Evolutionary conservation across 2,113 vertebrate genomes (phyloP), one percentile per base, ranked within the genome.

Genomic region (Rafetus swinhoei): DNA sequence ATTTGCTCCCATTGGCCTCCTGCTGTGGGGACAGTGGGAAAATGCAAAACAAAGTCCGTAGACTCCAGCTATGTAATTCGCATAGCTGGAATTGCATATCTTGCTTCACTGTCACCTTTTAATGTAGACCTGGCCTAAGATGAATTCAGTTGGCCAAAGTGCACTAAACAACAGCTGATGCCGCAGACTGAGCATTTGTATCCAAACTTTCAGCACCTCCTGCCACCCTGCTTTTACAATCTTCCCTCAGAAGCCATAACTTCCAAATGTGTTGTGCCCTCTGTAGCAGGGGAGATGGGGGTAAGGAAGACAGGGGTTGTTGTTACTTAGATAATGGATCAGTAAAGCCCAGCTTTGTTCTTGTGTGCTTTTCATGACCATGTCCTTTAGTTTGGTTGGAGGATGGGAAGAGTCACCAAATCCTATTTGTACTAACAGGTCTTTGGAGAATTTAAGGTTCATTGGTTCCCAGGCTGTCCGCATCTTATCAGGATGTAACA

Each of bases 121-220:
- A 45, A 45, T 45, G 45, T 45, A 45, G 45, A 45, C 45, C 45
- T 45, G 45, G 45, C 45, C 45, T 45, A 45, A 45, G 45, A 55
- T 91, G 21, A 55, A 80, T 93, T 96, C 82, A 90, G 1, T 87
- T 76, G 86, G 59, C 86, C 45, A 39, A 86, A 62, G 19, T 90
- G 14, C 39, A 27, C 27, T 93, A 80, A 92, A 84, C 54, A 95
- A 24, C 77, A 92, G n/a, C 12, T 32, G 22, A 13, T 52, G 2
- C 0, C 3, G 6, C 57, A 79, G 39, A 69, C 15, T 14, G 16
- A 83, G 57, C 77, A 5, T 10, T 80, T 88, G 2, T 82, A 80
- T 86, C 53, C 79, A 91, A n/a, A 62, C 0, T 8, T 45, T 24
- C 72, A 76, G 21, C 10, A 19, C 45, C 35, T 54, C 52, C 13